Base-by-base conservation (phyloP, 2,797 vertebrate species). In the Acrossocheilus wenchowensis region DNA sequence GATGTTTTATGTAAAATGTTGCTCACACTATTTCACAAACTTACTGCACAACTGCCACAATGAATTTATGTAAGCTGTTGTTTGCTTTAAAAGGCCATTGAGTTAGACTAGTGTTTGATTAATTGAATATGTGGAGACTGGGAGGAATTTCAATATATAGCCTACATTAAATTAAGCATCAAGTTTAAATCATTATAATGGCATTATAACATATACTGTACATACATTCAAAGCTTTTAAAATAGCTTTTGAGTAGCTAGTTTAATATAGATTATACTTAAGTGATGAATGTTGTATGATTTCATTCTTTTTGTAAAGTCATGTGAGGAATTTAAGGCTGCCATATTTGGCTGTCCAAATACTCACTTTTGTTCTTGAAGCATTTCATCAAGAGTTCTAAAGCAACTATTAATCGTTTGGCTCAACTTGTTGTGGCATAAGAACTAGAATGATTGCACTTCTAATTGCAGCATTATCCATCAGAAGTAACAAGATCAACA, bases 11-110 rank as follows among this genome's bases (percentile, higher is more conserved):
- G 86, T 88, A 81, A 74, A 92, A 88, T 90, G 75, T 88, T 88
- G 83, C 90, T 91, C 91, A 91, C 92, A 93, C 94, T 95, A 93
- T 93, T 62, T 92, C 73, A 81, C 21, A 39, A 71, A 79, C 54
- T 74, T 62, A 11, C 52, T 78, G 7, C 77, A 83, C 85, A 89
- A 43, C 88, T 91, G 90, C 57, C 60, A 81, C 52, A 91, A 92
- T 26, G 90, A 94, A 90, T 90, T 94, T 89, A 94, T 92, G 89
- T 93, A 91, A 93, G 90, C 88, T 87, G 87, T 93, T 93, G 88
- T 94, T 93, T 93, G 89, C 73, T 86, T 82, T 78, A 80, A 72
- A 87, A 74, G 36, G 66, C 23, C 30, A 60, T 43, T 78, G 50
- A 62, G 30, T 68, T 79, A 72, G 78, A 83, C 48, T 68, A 48